A percentile compares a stretch with the other conserved stretches of the same genome.
Evolutionary conservation across 92 coral and sea anemone genomes (phyloP).

Genomic region (Palythoa heliodiscus): DNA sequence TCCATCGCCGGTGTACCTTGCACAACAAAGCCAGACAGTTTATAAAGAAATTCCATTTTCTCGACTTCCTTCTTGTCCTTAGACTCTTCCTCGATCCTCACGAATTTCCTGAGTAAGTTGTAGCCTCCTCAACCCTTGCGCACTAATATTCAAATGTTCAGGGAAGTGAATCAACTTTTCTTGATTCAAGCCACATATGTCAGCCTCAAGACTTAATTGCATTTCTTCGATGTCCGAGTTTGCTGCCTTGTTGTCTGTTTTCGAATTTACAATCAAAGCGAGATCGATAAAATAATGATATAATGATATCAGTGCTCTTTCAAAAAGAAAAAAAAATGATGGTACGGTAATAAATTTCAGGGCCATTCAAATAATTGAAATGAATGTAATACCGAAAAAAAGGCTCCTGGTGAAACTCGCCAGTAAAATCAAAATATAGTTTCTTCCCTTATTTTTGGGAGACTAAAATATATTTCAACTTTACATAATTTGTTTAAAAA

Average conservation of each 20-base stretch:
- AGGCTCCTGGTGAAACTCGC: no score
- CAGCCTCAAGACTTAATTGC: neutral
- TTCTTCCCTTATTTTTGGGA: no score
- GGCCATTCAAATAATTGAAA: no score
- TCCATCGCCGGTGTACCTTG: neutral
- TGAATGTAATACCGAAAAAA: no score
- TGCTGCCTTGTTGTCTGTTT: neutral
- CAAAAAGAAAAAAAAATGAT: no score
- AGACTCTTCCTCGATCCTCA: neutral
- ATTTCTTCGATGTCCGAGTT: neutral
- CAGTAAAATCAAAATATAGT: no score
- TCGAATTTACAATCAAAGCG: neutral
- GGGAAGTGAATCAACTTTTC: neutral
- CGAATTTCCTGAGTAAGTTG: neutral
- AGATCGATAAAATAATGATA: no score
- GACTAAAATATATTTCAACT: no score
- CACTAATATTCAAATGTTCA: conserved; percentile 4
- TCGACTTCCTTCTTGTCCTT: neutral
- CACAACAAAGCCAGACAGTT: neutral
- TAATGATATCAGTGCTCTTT: no score
- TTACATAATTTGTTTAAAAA: no score
- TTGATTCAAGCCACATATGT: neutral
- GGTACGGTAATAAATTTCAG: no score
- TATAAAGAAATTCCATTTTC: neutral
- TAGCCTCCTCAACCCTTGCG: neutral